These are phyloP conservation scores for Pimephales promelas DNA, from an alignment of 2,113 vertebrate genomes.

Conservation along the genomic window DNA sequence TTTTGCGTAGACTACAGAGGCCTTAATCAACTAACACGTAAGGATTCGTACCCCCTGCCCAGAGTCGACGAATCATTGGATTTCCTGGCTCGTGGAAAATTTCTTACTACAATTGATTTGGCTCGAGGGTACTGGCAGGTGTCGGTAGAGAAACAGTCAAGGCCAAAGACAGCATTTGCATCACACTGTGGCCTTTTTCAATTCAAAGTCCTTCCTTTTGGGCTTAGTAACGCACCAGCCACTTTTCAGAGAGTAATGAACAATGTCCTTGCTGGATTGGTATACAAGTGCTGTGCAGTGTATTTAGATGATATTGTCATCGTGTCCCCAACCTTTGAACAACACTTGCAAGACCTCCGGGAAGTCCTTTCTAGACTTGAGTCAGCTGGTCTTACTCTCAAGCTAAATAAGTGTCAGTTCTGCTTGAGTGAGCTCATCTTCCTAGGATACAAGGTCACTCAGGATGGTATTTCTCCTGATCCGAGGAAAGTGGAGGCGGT, in stretches of 20 bases:
- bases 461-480: no score
- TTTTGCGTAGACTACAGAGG: background rate
- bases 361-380: no score
- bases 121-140: slow-evolving; percentile 43
- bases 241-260: slow-evolving; percentile 2
- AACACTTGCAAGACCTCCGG: no score
- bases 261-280: background rate
- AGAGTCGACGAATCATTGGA: slow-evolving; percentile 34
- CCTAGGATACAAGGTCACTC: no score
- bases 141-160: background rate
- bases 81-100: slow-evolving; percentile 20
- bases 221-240: background rate
- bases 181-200: slow-evolving; percentile 19
- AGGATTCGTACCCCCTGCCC: background rate
- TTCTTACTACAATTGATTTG: background rate
- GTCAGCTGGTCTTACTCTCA: no score
- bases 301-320: background rate
- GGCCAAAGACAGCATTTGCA: slow-evolving; percentile 27
- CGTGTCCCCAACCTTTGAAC: background rate
- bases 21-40: background rate
- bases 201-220: slow-evolving; percentile 25
- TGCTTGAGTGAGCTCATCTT: no score
- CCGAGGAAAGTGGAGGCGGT: no score
- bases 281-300: background rate
- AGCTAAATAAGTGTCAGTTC: no score